phyloP scores from a whole-genome alignment of 2,888 invertebrate genomes.

The Calephelis perditalis region DNA sequence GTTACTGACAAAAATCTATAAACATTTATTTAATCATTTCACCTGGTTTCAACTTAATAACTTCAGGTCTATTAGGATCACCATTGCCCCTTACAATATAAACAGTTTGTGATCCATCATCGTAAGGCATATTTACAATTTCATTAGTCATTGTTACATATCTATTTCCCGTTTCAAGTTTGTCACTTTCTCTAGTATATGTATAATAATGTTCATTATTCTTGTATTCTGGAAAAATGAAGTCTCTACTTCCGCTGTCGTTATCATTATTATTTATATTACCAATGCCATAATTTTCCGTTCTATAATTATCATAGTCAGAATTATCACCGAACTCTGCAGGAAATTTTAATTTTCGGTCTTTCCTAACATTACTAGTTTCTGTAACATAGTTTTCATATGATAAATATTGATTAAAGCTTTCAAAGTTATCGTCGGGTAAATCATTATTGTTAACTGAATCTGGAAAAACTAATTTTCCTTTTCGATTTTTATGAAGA shows the following conservation, averaged over 20 bases:
- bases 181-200: constrained; percentile 9
- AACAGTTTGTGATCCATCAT: constrained; percentile 44
- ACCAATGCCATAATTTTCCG: constrained; percentile 19
- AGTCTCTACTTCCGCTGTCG: constrained; percentile 28
- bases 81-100: constrained; percentile 69
- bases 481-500: constrained; percentile 16
- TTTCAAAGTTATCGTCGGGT: constrained; percentile 5
- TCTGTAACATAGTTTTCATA: constrained; percentile 14
- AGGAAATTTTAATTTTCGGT: constrained; percentile 36
- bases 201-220: constrained; percentile 14
- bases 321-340: not conserved
- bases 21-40: constrained; percentile 31
- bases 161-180: constrained; percentile 13
- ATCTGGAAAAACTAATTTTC: not conserved
- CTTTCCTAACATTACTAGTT: constrained; percentile 23
- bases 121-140: constrained; percentile 23
- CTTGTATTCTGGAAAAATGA: constrained; percentile 32
- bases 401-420: not conserved
- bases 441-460: constrained; percentile 19
- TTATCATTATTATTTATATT: constrained; percentile 20
- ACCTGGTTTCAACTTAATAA: constrained; percentile 56
- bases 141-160: constrained; percentile 22
- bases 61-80: constrained; percentile 66
- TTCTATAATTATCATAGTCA: not conserved
- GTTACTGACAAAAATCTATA: too few relatives aligned